A percentile compares a stretch with the other conserved stretches of the same genome.
phyloP scores from a whole-genome alignment of 1,140 invertebrate species.

The Drosophila sucinea region DNA sequence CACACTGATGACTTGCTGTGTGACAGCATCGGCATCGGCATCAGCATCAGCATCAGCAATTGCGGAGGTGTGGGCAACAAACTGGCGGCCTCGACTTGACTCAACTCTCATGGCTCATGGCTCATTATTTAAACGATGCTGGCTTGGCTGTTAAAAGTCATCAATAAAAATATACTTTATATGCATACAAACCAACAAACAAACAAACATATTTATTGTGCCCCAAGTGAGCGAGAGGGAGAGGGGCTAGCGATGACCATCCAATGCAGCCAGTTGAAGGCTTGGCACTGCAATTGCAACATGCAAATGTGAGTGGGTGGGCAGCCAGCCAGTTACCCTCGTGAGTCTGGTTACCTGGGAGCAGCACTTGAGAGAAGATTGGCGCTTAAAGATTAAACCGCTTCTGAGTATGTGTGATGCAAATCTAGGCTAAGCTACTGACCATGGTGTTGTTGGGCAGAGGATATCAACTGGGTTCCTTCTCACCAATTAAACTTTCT shows the following conservation, averaged over 20 bases:
- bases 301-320: conserved; percentile 79
- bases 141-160: conserved; percentile 77
- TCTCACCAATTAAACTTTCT: conserved; percentile 13
- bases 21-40: conserved; percentile 60
- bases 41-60: conserved; percentile 26
- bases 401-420: not conserved
- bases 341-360: conserved; percentile 8
- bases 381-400: not conserved
- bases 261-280: conserved; percentile 41
- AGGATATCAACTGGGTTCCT: not conserved
- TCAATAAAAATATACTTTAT: conserved; percentile 58
- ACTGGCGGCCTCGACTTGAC: conserved; percentile 45
- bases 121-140: conserved; percentile 80
- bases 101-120: conserved; percentile 28
- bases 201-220: not conserved
- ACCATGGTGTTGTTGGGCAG: conserved; percentile 28
- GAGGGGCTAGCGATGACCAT: conserved; percentile 67
- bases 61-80: conserved; percentile 45
- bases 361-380: conserved; percentile 3
- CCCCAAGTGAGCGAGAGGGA: not conserved
- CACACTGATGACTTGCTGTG: conserved; percentile 70
- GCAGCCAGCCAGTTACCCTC: conserved; percentile 31
- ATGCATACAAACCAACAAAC: not conserved
- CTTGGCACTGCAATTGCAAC: conserved; percentile 63
- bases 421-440: conserved; percentile 31